Evolutionary conservation across 1,140 invertebrate genomes (phyloP).

Genomic region (Neuroterus valhalla): DNA sequence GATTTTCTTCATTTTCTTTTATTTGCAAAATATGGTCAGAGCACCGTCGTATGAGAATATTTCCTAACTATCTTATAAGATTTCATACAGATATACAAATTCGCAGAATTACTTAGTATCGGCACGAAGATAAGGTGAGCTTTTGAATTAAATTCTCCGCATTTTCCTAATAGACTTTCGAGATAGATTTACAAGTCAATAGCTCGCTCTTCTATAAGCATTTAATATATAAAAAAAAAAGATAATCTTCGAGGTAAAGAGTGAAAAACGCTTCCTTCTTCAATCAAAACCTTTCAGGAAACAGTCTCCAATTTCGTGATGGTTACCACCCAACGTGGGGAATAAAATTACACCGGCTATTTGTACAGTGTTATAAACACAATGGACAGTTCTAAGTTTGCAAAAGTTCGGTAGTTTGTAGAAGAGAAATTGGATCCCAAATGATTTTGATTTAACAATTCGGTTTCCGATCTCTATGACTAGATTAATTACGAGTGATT

Average conservation of each 20-base stretch:
- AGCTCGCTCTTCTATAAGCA: neutral
- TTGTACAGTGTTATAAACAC: too few species aligned
- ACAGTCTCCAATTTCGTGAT: neutral
- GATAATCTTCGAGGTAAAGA: neutral
- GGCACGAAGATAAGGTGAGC: slow-evolving; percentile 12
- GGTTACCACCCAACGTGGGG: too few species aligned
- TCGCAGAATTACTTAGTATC: slow-evolving; percentile 15
- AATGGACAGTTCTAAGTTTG: too few species aligned
- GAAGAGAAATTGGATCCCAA: neutral
- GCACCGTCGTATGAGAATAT: slow-evolving; percentile 25
- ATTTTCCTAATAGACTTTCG: slow-evolving; percentile 23
- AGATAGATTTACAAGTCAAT: slow-evolving; percentile 4
- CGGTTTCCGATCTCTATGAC: neutral
- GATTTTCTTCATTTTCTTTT: neutral
- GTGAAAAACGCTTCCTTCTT: slow-evolving; percentile 3
- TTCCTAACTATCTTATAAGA: slow-evolving; percentile 28
- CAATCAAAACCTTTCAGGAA: neutral
- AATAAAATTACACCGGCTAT: too few species aligned
- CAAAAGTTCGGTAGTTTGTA: too few species aligned
- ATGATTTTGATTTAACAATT: slow-evolving; percentile 10
- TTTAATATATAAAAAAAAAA: slow-evolving; percentile 3
- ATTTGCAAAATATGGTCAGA: slow-evolving; percentile 23
- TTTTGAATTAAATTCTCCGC: neutral
- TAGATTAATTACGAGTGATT: slow-evolving; percentile 1
- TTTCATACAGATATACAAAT: slow-evolving; percentile 26